Percentiles rank a stretch among this genome's conserved stretches.
Conservation (phyloP, 2,113 vertebrate species). For the Saccopteryx bilineata region DNA sequence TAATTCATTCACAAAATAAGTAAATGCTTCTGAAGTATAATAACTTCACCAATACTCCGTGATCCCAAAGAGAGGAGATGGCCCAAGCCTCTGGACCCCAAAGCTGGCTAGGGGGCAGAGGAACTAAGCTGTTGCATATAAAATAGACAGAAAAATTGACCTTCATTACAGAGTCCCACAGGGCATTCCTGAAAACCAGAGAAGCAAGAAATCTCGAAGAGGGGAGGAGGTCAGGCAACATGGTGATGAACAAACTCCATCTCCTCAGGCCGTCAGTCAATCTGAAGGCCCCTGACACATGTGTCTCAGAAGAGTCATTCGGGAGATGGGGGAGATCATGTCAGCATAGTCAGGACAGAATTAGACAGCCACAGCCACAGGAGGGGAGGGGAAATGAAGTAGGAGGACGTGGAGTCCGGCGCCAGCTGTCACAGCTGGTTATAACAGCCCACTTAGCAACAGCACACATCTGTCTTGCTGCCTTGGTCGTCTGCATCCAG, state of each 20-base stretch:
- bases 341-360: not conserved
- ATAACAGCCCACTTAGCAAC: not conserved
- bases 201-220: not conserved
- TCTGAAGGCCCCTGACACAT: not conserved
- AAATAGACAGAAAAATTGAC: not conserved
- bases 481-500: not conserved
- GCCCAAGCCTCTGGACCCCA: not conserved
- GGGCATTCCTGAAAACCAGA: not conserved
- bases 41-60: not conserved
- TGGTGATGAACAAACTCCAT: rapidly evolving
- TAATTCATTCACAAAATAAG: not conserved
- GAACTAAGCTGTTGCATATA: not conserved
- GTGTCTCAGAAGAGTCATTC: not conserved
- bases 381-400: not conserved
- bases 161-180: not conserved
- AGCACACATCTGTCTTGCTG: not conserved
- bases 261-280: not conserved
- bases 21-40: not conserved
- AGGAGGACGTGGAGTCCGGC: not conserved
- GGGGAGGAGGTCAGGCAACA: not conserved
- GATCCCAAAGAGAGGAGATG: not conserved
- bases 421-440: too few species aligned
- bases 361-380: not conserved
- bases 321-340: not conserved
- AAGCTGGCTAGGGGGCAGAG: not conserved